A percentile compares a stretch with the other conserved stretches of the same genome.
These are phyloP conservation scores for Neria commutata DNA, from an alignment of 2,888 invertebrate genomes.

Conservation along the genomic window DNA sequence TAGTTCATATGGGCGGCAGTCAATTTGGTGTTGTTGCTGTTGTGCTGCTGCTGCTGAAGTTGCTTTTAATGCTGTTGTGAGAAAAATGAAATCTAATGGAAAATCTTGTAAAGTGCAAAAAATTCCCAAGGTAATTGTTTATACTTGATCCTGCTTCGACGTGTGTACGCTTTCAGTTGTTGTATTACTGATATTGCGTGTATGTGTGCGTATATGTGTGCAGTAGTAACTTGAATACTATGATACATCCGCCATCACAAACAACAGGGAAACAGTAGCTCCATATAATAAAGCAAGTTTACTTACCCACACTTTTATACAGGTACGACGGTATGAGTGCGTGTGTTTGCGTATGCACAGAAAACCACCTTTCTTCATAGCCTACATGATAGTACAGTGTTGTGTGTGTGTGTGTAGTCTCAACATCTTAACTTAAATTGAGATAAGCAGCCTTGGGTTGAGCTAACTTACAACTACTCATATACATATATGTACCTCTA, in stretches of 20 bases:
- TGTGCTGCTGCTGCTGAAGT: slow-evolving; percentile 1
- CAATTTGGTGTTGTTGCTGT: neutral
- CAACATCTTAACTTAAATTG: neutral
- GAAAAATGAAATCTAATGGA: slow-evolving; percentile 40
- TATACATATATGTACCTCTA: too few relatives aligned
- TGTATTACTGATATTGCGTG: neutral
- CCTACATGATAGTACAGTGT: neutral
- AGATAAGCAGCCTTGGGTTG: neutral
- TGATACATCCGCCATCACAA: neutral
- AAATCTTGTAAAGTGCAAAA: slow-evolving; percentile 36
- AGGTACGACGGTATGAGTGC: too few relatives aligned
- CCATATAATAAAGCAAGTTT: neutral
- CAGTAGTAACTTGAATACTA: neutral
- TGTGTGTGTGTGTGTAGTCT: neutral
- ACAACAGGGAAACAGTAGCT: neutral
- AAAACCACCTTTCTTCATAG: too few relatives aligned
- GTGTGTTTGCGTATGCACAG: neutral
- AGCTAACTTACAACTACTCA: neutral
- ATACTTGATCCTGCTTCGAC: neutral
- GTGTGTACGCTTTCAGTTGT: neutral
- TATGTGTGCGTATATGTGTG: neutral
- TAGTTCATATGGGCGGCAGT: neutral
- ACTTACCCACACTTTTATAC: neutral
- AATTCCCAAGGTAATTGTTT: slow-evolving; percentile 37
- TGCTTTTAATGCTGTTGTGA: slow-evolving; percentile 12